Base-by-base conservation (phyloP, 2,888 invertebrate genomes). In the Apamea anceps region DNA sequence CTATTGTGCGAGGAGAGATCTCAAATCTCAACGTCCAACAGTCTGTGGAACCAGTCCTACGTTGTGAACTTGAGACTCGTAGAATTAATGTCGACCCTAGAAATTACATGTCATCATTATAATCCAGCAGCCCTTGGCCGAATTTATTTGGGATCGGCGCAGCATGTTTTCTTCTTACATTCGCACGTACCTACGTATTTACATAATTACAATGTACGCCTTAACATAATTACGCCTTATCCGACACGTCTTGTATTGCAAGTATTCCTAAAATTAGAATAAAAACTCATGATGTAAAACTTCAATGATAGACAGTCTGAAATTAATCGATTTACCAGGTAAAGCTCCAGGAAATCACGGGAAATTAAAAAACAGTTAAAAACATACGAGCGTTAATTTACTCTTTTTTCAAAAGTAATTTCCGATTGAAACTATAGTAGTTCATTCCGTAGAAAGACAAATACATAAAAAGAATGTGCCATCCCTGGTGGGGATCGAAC, bases 401-500 rank as follows among this genome's bases (percentile, higher is more conserved):
- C 12, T n/a, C 13, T 28, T 75, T 51, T 37, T 25, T 0, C 1
- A 8, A 25, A 45, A 42, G 10, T 10, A 25, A 8, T 13, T 51
- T 12, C 2, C 0, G 12, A 21, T 13, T 54, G 0, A 32, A 42
- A 67, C 32, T 25, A 15, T 18, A 18, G 3, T n/a, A 37, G 4
- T 60, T 42, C 12, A 42, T 62, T 25, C 18, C 42, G 0, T 25
- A 25, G 7, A 18, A 32, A 37, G 10, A 71, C 54, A 77, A 18
- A 54, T 32, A 0, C 21, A 4, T 68, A 85, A 87, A 90, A 85
- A 87, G 85, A 71, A 79, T 5, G 0, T 15, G 81, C 88, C 98
- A 98, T 98, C 98, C 98, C 98, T 98, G 98, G 98, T 98, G 98
- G 98, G 98, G 98, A 98, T 98, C 98, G 98, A 98, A 98, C 98